Conservation (phyloP, 2,113 vertebrate species). For the human (Homo sapiens) region GRCh38 chr4:61678001-61678500, state of each 20-base stretch:
- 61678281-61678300: background rate
- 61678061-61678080: background rate
- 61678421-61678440: slow-evolving; percentile 56
- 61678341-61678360: slow-evolving; percentile 8
- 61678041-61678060: background rate
- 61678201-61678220: background rate
- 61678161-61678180: background rate
- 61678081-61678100: background rate
- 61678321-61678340: background rate
- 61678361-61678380: slow-evolving; percentile 12
- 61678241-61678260: background rate
- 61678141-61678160: background rate
- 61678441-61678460: slow-evolving; percentile 43
- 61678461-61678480: slow-evolving; percentile 3
- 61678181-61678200: background rate
- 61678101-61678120: background rate
- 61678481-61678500: slow-evolving; percentile 38
- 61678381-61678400: background rate
- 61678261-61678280: background rate
- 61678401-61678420: slow-evolving; percentile 40
- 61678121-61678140: slow-evolving; percentile 4
- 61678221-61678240: background rate
- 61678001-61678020: background rate
- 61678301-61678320: background rate
- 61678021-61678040: background rate